Conservation (phyloP, 30 jellyfish, hydroid and myxozoan species). For the Clytia hemisphaerica region DNA sequence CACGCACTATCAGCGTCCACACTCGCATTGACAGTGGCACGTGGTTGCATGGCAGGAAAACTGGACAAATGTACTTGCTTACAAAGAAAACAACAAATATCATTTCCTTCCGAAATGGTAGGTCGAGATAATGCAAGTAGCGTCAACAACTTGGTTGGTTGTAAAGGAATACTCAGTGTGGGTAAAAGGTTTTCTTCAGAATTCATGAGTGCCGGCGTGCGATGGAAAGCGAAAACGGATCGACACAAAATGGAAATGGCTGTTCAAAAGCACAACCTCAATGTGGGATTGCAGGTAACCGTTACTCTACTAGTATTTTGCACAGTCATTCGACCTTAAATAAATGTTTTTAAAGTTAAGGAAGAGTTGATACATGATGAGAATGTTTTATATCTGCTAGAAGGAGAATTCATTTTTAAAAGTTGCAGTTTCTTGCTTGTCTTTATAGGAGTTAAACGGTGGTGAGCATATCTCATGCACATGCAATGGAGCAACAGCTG, state of each 20-base stretch:
- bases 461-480: conserved; percentile 62
- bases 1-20: conserved; percentile 87
- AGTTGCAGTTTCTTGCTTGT: too few relatives aligned
- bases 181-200: conserved; percentile 60
- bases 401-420: too few relatives aligned
- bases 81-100: conserved; percentile 4
- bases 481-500: conserved; percentile 94
- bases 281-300: conserved; percentile 76
- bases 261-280: conserved; percentile 60
- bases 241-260: conserved; percentile 4
- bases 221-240: conserved; percentile 13
- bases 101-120: conserved; percentile 50
- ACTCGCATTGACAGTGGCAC: conserved; percentile 63
- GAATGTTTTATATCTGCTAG: too few relatives aligned
- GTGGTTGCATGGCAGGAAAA: conserved; percentile 83
- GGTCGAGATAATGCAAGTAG: conserved; percentile 35
- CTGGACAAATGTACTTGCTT: conserved; percentile 60
- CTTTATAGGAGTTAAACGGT: conserved; percentile 48
- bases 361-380: too few relatives aligned
- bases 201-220: conserved; percentile 68
- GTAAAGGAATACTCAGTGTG: conserved; percentile 53
- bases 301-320: background rate
- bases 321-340: too few relatives aligned
- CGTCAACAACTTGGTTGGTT: conserved; percentile 54
- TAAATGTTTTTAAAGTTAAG: too few relatives aligned